These are phyloP conservation scores for Drosophila orena DNA, from an alignment of 1,140 invertebrate species.

Conservation along the genomic window DNA sequence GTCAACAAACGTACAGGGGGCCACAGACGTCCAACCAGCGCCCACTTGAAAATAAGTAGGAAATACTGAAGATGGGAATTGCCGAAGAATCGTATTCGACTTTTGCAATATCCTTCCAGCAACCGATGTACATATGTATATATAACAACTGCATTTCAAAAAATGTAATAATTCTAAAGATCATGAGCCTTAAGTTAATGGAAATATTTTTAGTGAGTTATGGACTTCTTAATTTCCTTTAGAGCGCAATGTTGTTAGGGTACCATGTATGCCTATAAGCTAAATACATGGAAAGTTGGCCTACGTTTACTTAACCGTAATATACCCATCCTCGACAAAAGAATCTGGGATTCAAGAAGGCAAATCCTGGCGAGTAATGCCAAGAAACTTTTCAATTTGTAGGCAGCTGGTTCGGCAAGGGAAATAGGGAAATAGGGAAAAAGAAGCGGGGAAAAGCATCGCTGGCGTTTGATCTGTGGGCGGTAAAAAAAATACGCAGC, in stretches of 20 bases:
- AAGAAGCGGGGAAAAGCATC: constrained; percentile 4
- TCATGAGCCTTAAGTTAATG: neutral
- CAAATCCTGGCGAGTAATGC: constrained; percentile 40
- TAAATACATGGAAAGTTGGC: neutral
- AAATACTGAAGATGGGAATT: constrained; percentile 31
- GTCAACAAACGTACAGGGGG: constrained; percentile 67
- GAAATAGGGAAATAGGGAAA: neutral
- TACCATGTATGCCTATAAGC: neutral
- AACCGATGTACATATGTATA: neutral
- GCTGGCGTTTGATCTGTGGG: constrained; percentile 62
- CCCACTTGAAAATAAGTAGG: constrained; percentile 52
- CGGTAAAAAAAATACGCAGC: constrained; percentile 64
- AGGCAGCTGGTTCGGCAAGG: constrained; percentile 19
- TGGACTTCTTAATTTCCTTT: neutral
- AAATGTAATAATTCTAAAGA: too few relatives aligned
- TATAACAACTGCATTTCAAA: too few relatives aligned
- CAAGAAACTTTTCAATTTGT: constrained; percentile 79
- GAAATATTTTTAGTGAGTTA: neutral
- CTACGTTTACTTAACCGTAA: neutral
- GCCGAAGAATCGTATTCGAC: neutral
- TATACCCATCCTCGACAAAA: neutral
- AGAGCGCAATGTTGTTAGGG: too few relatives aligned
- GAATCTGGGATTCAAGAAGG: constrained; percentile 6
- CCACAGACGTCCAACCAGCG: constrained; percentile 37
- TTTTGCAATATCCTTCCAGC: neutral